A percentile compares a stretch with the other conserved stretches of the same genome.
phyloP scores from a whole-genome alignment of 2,888 invertebrate genomes.

The Rhingia rostrata region DNA sequence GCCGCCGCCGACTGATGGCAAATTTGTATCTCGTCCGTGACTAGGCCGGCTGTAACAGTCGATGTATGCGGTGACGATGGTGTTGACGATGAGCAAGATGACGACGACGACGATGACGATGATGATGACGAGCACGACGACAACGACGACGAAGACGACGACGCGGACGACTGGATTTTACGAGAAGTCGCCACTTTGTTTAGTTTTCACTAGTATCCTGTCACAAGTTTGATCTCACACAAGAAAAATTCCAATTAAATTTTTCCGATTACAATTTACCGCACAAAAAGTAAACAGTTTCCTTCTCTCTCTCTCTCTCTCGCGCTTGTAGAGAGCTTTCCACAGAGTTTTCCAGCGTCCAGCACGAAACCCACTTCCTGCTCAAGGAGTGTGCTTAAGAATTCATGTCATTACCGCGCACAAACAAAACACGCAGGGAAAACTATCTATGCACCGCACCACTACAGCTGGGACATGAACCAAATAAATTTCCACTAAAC shows the following conservation, averaged over 20 bases:
- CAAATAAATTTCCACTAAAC: constrained; percentile 23
- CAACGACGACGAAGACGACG: constrained; percentile 62
- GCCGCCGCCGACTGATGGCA: constrained; percentile 70
- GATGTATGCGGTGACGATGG: constrained; percentile 55
- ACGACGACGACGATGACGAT: constrained; percentile 56
- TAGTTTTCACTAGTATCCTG: constrained; percentile 38
- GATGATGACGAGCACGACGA: constrained; percentile 50
- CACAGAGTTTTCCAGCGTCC: constrained; percentile 35
- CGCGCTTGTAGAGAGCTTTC: constrained; percentile 25
- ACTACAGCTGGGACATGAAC: constrained; percentile 68
- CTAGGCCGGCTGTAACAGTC: constrained; percentile 60
- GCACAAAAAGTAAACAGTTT: constrained; percentile 49
- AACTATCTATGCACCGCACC: constrained; percentile 60
- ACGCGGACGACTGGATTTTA: constrained; percentile 70
- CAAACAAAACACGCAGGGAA: constrained; percentile 32
- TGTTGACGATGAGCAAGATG: constrained; percentile 52
- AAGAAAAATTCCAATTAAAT: background rate
- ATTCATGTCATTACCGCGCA: constrained; percentile 72
- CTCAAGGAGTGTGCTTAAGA: constrained; percentile 48
- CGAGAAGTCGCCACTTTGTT: constrained; percentile 77
- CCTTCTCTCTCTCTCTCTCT: background rate
- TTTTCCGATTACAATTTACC: background rate
- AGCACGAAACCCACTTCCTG: constrained; percentile 3
- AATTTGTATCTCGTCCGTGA: constrained; percentile 72
- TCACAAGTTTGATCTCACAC: constrained; percentile 23